phyloP scores from a whole-genome alignment of 2,797 vertebrate genomes.

The Xiphophorus birchmanni region DNA sequence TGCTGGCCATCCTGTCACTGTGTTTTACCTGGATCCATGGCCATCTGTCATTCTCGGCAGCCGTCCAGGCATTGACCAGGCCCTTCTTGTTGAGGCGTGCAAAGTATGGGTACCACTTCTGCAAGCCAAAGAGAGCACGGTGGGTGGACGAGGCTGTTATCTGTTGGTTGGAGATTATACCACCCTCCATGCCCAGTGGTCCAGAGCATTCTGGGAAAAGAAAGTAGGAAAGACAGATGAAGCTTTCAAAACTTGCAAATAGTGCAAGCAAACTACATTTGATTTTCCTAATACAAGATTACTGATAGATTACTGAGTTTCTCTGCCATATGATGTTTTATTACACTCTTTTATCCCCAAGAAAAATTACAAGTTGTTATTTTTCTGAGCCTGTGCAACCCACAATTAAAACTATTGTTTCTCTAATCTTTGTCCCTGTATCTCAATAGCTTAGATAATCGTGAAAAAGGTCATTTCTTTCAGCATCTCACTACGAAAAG shows the following conservation, averaged over 20 bases:
- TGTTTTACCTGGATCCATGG: conserved; percentile 98
- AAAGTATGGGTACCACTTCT: conserved; percentile 99
- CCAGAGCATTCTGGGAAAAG: conserved; percentile 90
- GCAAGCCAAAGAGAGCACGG: conserved; percentile 95
- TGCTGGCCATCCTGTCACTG: conserved; percentile 44
- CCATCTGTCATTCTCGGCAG: conserved; percentile 99
- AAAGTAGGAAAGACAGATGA: conserved; percentile 33
- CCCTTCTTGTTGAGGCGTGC: conserved; percentile 98
- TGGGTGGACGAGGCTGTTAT: conserved; percentile 98
- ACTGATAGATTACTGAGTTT: neutral
- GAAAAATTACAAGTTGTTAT: neutral
- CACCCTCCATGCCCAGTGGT: conserved; percentile 96
- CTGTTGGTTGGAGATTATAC: conserved; percentile 98
- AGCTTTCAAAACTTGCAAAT: conserved; percentile 10
- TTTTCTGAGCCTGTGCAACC: neutral
- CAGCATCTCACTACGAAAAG: neutral
- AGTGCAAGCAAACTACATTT: conserved; percentile 5
- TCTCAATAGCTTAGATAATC: neutral
- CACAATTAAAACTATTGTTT: neutral
- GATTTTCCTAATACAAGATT: conserved; percentile 16
- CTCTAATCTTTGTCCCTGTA: neutral
- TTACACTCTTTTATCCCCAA: neutral
- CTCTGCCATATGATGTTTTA: neutral
- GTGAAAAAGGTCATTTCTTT: neutral
- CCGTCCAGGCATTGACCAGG: conserved; percentile 98